Percentiles rank a stretch among this genome's conserved stretches.
phyloP scores from a whole-genome alignment of 2,888 invertebrate species.

The Drosophila fulvimacula region DNA sequence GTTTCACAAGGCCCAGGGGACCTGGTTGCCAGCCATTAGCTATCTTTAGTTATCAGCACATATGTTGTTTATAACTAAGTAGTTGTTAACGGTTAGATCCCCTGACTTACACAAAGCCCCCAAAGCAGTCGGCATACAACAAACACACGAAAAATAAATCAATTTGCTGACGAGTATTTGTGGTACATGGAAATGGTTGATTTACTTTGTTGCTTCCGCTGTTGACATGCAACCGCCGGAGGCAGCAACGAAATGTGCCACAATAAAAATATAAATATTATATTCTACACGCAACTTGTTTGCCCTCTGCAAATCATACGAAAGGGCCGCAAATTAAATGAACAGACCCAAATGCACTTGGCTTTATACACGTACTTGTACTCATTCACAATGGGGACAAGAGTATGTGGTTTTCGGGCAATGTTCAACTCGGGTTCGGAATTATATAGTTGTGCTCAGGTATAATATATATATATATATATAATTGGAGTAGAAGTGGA shows the following conservation, averaged over 20 bases:
- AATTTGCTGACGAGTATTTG: slow-evolving; percentile 46
- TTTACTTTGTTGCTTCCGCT: slow-evolving; percentile 68
- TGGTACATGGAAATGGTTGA: slow-evolving; percentile 69
- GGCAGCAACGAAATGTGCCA: slow-evolving; percentile 30
- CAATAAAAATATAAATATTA: slow-evolving; percentile 48
- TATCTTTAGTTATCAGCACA: slow-evolving; percentile 39
- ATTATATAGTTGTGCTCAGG: not conserved
- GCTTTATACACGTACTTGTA: not conserved
- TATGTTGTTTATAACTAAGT: slow-evolving; percentile 15
- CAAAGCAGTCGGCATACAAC: slow-evolving; percentile 9
- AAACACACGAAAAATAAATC: slow-evolving; percentile 27
- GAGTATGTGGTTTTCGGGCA: not conserved
- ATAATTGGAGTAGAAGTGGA: no score
- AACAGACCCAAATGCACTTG: slow-evolving; percentile 21
- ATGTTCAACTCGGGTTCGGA: not conserved
- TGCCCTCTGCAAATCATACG: slow-evolving; percentile 8
- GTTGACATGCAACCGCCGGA: slow-evolving; percentile 70
- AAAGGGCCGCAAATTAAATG: slow-evolving; percentile 1
- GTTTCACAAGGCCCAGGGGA: slow-evolving; percentile 1
- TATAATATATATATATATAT: no score
- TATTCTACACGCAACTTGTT: slow-evolving; percentile 42
- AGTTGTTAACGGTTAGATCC: slow-evolving; percentile 4
- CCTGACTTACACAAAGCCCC: slow-evolving; percentile 13
- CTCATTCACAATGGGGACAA: no score
- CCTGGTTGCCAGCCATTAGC: slow-evolving; percentile 1